Conservation (phyloP, 2,113 vertebrate species). For the Catharus bicknelli region DNA sequence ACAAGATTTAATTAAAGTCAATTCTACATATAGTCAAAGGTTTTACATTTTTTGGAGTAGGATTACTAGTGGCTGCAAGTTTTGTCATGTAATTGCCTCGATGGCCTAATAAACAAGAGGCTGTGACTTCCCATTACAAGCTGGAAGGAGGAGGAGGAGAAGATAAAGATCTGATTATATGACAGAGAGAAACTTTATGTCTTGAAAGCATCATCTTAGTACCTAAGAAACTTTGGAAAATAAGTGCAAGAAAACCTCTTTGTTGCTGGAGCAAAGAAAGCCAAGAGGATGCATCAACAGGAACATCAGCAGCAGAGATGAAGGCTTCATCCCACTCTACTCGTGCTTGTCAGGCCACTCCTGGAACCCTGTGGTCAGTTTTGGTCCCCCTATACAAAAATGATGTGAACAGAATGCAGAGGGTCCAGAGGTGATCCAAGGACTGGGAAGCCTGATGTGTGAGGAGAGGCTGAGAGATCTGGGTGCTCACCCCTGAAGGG, state of each 20-base stretch:
- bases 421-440: neutral
- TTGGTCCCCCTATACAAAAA: neutral
- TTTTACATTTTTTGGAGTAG: conserved; percentile 30
- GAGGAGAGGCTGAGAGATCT: neutral
- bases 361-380: neutral
- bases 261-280: neutral
- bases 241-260: neutral
- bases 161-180: neutral
- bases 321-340: neutral
- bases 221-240: neutral
- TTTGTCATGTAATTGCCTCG: conserved; percentile 55
- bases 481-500: neutral
- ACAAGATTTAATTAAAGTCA: conserved; percentile 60
- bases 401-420: neutral
- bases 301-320: neutral
- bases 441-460: neutral
- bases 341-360: neutral
- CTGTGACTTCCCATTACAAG: conserved; percentile 30
- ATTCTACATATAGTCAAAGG: neutral
- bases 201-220: neutral
- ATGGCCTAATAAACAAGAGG: conserved; percentile 46
- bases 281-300: neutral
- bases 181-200: neutral
- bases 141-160: conserved; percentile 39
- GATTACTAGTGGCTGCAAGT: conserved; percentile 8